phyloP scores from a whole-genome alignment of 2,113 vertebrate species.

The Tricholaema leucomelas region DNA sequence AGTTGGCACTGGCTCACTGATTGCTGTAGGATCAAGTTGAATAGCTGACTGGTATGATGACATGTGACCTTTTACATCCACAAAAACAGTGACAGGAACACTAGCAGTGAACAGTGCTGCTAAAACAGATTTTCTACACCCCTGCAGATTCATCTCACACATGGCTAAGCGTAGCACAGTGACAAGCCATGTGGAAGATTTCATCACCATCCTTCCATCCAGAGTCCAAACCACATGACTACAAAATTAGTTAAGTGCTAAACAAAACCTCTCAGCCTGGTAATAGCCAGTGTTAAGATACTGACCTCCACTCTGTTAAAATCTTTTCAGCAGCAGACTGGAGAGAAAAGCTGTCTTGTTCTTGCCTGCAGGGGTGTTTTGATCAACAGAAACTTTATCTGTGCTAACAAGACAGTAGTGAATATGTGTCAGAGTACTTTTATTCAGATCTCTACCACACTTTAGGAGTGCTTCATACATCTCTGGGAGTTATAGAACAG shows the following conservation, averaged over 20 bases:
- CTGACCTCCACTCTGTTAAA: slow-evolving; percentile 39
- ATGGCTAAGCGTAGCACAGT: neutral
- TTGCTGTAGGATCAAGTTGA: neutral
- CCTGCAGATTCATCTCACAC: neutral
- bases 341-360: slow-evolving; percentile 62
- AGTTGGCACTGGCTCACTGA: neutral
- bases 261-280: slow-evolving; percentile 55
- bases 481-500: neutral
- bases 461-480: neutral
- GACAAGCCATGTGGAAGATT: neutral
- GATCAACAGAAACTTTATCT: slow-evolving; percentile 68
- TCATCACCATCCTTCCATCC: neutral
- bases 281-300: slow-evolving; percentile 69
- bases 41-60: neutral
- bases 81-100: neutral
- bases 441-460: slow-evolving; percentile 27
- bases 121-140: neutral
- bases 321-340: slow-evolving; percentile 39
- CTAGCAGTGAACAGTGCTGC: neutral
- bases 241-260: slow-evolving; percentile 57
- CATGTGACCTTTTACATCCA: neutral
- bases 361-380: slow-evolving; percentile 58
- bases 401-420: slow-evolving; percentile 65
- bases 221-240: slow-evolving; percentile 47
- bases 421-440: slow-evolving; percentile 66